phyloP scores from a whole-genome alignment of 1,140 invertebrate species.

The Delia radicum region DNA sequence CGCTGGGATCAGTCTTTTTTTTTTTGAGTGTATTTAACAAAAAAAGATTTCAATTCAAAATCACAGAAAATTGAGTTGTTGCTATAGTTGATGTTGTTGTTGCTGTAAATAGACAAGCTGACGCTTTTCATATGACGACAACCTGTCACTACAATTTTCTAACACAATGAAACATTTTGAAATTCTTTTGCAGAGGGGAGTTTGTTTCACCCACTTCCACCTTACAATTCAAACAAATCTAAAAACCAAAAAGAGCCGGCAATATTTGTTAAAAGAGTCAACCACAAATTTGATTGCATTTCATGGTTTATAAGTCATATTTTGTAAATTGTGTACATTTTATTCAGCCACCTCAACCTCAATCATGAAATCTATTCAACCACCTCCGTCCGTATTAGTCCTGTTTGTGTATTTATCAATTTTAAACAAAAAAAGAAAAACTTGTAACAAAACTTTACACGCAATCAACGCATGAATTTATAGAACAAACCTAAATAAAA shows the following conservation, averaged over 20 bases:
- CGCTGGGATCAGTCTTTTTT: not conserved
- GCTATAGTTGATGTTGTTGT: conserved; percentile 34
- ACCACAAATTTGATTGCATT: conserved; percentile 55
- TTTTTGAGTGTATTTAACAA: not conserved
- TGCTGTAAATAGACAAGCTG: conserved; percentile 23
- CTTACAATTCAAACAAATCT: not conserved
- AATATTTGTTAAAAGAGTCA: conserved; percentile 39
- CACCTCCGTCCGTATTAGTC: not conserved
- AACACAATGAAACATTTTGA: conserved; percentile 36
- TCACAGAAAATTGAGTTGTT: conserved; percentile 49
- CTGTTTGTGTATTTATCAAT: not conserved
- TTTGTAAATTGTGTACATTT: not conserved
- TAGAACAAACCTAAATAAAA: no score
- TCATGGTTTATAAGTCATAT: conserved; percentile 44
- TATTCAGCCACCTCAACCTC: not conserved
- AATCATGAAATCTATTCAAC: not conserved
- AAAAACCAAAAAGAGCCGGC: not conserved
- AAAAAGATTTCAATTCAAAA: not conserved
- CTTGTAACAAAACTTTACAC: conserved; percentile 1
- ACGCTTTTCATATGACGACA: conserved; percentile 24
- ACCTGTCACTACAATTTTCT: conserved; percentile 22
- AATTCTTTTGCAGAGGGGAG: not conserved
- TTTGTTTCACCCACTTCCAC: not conserved
- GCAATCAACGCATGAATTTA: conserved; percentile 11
- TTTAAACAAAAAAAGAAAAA: conserved; percentile 10